Evolutionary conservation across 1,140 invertebrate genomes (phyloP).

Genomic region (Zeugodacus cucurbitae): DNA sequence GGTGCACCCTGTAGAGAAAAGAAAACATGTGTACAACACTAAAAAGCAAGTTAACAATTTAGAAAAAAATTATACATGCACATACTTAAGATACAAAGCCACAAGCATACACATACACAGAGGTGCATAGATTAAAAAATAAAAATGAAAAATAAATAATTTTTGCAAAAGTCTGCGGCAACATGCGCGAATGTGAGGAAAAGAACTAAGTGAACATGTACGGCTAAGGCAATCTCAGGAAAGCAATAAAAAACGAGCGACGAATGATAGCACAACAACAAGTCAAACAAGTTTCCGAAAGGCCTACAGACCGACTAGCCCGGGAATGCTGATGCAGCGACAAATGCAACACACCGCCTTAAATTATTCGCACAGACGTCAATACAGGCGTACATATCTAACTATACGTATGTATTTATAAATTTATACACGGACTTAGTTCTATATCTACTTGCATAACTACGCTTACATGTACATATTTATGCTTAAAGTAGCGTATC

Average conservation of each 20-base stretch:
- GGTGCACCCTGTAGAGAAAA: not conserved
- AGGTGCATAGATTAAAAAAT: not conserved
- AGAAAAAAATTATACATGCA: not conserved
- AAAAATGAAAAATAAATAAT: not conserved
- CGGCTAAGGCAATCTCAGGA: not conserved
- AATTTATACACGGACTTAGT: not conserved
- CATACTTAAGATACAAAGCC: not conserved
- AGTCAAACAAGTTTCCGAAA: constrained; percentile 30
- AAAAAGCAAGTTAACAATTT: not conserved
- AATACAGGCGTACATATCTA: not conserved
- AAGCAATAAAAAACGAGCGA: not conserved
- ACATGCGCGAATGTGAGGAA: not conserved
- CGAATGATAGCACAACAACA: constrained; percentile 3
- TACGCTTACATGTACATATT: not conserved
- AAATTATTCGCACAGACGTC: not conserved
- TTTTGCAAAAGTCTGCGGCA: not conserved
- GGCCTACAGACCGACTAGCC: constrained; percentile 41
- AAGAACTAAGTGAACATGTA: not conserved
- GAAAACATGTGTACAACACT: not conserved
- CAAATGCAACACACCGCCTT: constrained; percentile 22
- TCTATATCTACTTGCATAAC: not conserved
- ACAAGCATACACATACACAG: not conserved
- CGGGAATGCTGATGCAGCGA: constrained; percentile 36
- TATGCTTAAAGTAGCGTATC: not conserved
- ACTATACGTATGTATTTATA: not conserved